Base-by-base conservation (phyloP, 2,888 invertebrate genomes). In the Resseliella maxima region DNA sequence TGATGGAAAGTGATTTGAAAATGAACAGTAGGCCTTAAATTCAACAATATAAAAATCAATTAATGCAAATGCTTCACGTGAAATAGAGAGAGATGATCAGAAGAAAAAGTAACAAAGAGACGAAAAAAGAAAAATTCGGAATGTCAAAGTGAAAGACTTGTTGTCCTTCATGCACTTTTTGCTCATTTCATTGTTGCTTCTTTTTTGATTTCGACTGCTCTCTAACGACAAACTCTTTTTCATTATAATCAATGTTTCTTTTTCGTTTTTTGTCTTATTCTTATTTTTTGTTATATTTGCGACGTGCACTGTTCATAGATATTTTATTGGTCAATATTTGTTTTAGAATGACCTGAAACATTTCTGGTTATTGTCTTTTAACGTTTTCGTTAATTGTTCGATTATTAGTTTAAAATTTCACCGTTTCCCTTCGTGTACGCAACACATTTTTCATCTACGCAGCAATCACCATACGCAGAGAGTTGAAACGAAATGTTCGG, bases 181-280 rank as follows among this genome's bases (percentile, higher is more conserved):
- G 2, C 18, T 27, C 5, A n/a, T n/a, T n/a, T n/a, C n/a, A n/a
- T n/a, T n/a, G n/a, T n/a, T n/a, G n/a, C n/a, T n/a, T n/a, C n/a
- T n/a, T n/a, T n/a, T n/a, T n/a, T n/a, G n/a, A n/a, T n/a, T n/a
- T n/a, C n/a, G n/a, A n/a, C n/a, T n/a, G n/a, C n/a, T n/a, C n/a
- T n/a, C n/a, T n/a, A n/a, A n/a, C n/a, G n/a, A n/a, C n/a, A n/a
- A n/a, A n/a, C n/a, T n/a, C n/a, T n/a, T n/a, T n/a, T n/a, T n/a
- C n/a, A n/a, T n/a, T n/a, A n/a, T n/a, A n/a, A n/a, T n/a, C n/a
- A n/a, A n/a, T n/a, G n/a, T n/a, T n/a, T n/a, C n/a, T n/a, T 90
- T 88, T 92, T 92, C 92, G 92, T 92, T 15, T 81, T 8, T 81
- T 81, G 6, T 64, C 36, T 81, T 35, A 5, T 64, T 64, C 5